Evolutionary conservation across 2,797 vertebrate species (phyloP).

Genomic region (Artibeus jamaicensis): DNA sequence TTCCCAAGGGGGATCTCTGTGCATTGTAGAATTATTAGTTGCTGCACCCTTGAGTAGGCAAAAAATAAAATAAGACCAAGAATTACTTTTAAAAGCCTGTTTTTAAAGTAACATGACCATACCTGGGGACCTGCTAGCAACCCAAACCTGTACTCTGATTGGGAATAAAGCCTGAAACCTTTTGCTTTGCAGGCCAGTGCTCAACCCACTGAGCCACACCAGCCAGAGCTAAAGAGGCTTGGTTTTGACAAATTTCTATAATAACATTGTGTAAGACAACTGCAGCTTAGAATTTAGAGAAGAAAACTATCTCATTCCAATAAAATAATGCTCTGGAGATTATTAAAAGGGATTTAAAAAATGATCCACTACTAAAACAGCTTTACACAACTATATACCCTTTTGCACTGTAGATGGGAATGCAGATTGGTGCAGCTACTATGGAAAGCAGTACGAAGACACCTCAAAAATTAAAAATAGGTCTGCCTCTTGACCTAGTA

Average conservation of each 20-base stretch:
- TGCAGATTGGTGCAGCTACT: background rate
- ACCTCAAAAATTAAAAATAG: background rate
- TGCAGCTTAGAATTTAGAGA: constrained; percentile 16
- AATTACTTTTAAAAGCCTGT: background rate
- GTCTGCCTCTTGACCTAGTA: background rate
- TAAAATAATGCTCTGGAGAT: background rate
- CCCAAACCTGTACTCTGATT: background rate
- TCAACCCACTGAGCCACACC: background rate
- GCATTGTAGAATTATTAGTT: background rate
- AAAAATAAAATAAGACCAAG: background rate
- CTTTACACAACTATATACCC: background rate
- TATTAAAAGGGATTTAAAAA: background rate
- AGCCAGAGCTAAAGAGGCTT: background rate
- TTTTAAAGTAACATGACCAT: background rate
- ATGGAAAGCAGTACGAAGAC: background rate
- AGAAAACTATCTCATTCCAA: background rate
- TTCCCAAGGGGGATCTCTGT: background rate
- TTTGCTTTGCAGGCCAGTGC: background rate
- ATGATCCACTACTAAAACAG: background rate
- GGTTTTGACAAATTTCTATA: background rate
- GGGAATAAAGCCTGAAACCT: background rate
- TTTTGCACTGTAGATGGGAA: background rate
- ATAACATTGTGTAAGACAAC: background rate
- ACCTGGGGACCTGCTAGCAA: background rate
- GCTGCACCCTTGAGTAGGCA: background rate